Base-by-base conservation (phyloP, 1,140 invertebrate genomes). In the Prorops nasuta region DNA sequence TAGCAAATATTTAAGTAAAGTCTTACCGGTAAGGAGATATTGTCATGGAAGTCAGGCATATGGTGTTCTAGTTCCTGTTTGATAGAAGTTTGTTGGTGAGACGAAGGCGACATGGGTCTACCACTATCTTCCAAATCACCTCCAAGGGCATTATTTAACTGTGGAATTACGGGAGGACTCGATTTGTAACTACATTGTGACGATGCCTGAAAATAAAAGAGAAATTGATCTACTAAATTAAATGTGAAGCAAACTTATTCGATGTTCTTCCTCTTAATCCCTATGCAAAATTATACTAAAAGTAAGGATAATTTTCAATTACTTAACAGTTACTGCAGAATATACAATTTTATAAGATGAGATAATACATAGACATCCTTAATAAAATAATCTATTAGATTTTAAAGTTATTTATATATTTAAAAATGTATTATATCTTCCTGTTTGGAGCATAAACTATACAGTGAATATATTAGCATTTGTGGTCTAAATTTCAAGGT, bases 141-240 rank as follows among this genome's bases (percentile, higher is more conserved):
- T 56, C 80, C 79, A 60, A 83, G 77, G 59, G 80, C 77, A 65
- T 82, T 83, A 76, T 84, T 84, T 73, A 79, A 76, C 74, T 85
- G 85, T 80, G 83, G 82, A 79, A 84, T 70, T 54, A 72, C 63
- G 60, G 68, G 73, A 68, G 81, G 81, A 75, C 80, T 82, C 64
- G 80, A 81, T 76, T 83, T 83, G 69, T 81, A 83, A 76, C 80
- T 82, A 79, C 78, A 77, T 69, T 80, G 79, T 63, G 80, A 77
- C 49, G 77, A 80, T 70, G 79, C 75, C 81, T 83, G 61, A 17
- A 79, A 79, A 55, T 48, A 56, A 58, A 19, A 54, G 48, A 54
- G 19, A 4, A 47, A n/a, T n/a, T n/a, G n/a, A n/a, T n/a, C n/a
- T n/a, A n/a, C n/a, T n/a, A n/a, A n/a, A n/a, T n/a, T n/a, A n/a